Percentiles rank a stretch among this genome's conserved stretches.
phyloP scores from a whole-genome alignment of 2,113 vertebrate genomes.

The Sceloporus tristichus region DNA sequence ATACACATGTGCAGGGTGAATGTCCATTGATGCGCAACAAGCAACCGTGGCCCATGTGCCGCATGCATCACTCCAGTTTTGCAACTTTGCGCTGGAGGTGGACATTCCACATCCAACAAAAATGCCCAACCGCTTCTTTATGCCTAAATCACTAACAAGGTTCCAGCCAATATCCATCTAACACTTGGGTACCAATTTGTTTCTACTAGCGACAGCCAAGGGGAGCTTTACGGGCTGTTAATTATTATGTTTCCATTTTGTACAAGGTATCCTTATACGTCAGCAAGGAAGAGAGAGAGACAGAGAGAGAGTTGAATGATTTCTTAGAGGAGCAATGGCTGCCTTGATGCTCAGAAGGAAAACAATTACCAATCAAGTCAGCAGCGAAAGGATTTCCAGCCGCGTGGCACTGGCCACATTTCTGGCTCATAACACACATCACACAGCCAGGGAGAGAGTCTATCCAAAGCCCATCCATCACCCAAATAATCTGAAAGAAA shows the following conservation, averaged over 20 bases:
- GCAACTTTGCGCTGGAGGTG: too few relatives aligned
- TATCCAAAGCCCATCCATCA: slow-evolving; percentile 11
- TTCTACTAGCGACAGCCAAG: neutral
- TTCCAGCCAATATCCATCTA: neutral
- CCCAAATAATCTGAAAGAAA: slow-evolving; percentile 44
- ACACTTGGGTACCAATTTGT: neutral
- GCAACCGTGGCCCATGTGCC: too few relatives aligned
- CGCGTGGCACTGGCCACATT: neutral
- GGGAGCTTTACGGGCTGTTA: neutral
- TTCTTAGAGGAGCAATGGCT: neutral
- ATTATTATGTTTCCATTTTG: slow-evolving; percentile 18
- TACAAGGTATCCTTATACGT: neutral
- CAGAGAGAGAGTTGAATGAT: neutral
- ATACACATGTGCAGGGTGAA: too few relatives aligned
- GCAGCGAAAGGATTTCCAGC: slow-evolving; percentile 27
- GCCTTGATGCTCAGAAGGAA: slow-evolving; percentile 24
- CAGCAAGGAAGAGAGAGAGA: neutral
- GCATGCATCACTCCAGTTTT: too few relatives aligned
- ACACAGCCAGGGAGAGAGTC: slow-evolving; percentile 7
- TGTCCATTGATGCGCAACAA: too few relatives aligned
- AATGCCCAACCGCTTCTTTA: neutral
- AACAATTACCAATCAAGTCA: slow-evolving; percentile 25
- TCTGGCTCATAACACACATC: slow-evolving; percentile 32
- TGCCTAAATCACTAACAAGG: neutral
- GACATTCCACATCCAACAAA: too few relatives aligned